Conservation (phyloP, 2,888 invertebrate genomes). For the Tuta absoluta region DNA sequence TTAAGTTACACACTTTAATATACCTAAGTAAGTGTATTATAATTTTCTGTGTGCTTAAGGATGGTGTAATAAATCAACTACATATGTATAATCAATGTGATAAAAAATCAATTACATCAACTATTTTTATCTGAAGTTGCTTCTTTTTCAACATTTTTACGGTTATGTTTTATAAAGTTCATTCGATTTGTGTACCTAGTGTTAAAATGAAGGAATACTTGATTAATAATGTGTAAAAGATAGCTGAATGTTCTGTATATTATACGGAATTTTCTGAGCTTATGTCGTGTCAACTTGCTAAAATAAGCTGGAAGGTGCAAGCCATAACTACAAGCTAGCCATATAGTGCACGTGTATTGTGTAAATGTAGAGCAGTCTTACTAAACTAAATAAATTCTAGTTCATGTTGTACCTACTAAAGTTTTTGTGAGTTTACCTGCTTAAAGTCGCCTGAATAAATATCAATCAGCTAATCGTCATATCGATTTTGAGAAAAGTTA, state of each 20-base stretch:
- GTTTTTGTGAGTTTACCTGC: too few relatives aligned
- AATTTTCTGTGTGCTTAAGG: too few relatives aligned
- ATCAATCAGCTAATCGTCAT: neutral
- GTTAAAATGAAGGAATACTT: too few relatives aligned
- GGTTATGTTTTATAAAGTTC: neutral
- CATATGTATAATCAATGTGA: constrained; percentile 68
- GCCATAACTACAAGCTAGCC: constrained; percentile 65
- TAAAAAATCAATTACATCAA: constrained; percentile 57
- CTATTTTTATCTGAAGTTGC: constrained; percentile 11
- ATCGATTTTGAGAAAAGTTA: too few relatives aligned
- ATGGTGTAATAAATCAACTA: too few relatives aligned
- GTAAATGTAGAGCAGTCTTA: neutral
- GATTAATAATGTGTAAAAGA: neutral
- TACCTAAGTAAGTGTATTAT: constrained; percentile 46
- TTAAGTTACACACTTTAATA: constrained; percentile 32
- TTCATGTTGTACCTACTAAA: neutral
- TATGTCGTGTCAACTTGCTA: constrained; percentile 36
- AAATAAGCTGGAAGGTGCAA: constrained; percentile 55
- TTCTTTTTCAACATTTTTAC: neutral
- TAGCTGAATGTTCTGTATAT: neutral
- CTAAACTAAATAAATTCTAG: too few relatives aligned
- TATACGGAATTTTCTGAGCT: neutral
- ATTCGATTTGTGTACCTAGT: neutral
- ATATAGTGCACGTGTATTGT: constrained; percentile 44
- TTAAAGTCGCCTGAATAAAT: too few relatives aligned